Percentiles rank a stretch among this genome's conserved stretches.
Conservation (phyloP, 2,888 invertebrate genomes). For the Apocheima hispidaria region DNA sequence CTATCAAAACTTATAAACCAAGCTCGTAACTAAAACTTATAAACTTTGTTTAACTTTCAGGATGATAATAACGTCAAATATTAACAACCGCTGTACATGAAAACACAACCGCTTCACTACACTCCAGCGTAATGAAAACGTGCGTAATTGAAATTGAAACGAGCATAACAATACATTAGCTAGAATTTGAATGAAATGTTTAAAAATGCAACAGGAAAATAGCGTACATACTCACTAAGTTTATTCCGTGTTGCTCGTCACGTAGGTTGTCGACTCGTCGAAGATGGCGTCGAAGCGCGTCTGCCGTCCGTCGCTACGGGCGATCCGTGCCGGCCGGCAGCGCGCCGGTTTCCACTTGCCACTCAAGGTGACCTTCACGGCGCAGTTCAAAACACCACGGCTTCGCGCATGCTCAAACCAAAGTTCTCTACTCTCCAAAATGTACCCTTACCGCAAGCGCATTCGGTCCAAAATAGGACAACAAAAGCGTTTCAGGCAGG, state of each 20-base stretch:
- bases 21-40: not conserved
- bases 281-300: constrained; percentile 38
- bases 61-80: not conserved
- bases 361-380: constrained; percentile 80
- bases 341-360: constrained; percentile 35
- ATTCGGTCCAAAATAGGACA: constrained; percentile 48
- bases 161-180: not conserved
- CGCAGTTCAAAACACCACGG: constrained; percentile 66
- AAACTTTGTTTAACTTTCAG: constrained; percentile 5
- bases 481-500: constrained; percentile 55
- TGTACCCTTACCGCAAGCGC: constrained; percentile 50
- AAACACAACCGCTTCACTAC: not conserved
- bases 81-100: not conserved
- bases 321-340: constrained; percentile 30
- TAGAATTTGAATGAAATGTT: constrained; percentile 1
- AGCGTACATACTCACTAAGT: constrained; percentile 35
- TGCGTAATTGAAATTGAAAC: not conserved
- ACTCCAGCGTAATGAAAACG: not conserved
- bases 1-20: not conserved
- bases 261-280: constrained; percentile 49
- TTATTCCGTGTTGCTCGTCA: constrained; percentile 56
- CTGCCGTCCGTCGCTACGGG: constrained; percentile 33
- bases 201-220: constrained; percentile 16
- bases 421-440: constrained; percentile 49
- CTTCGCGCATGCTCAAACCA: constrained; percentile 75